These are phyloP conservation scores for Equus przewalskii DNA, from an alignment of 2,113 vertebrate species.

Conservation along the genomic window DNA sequence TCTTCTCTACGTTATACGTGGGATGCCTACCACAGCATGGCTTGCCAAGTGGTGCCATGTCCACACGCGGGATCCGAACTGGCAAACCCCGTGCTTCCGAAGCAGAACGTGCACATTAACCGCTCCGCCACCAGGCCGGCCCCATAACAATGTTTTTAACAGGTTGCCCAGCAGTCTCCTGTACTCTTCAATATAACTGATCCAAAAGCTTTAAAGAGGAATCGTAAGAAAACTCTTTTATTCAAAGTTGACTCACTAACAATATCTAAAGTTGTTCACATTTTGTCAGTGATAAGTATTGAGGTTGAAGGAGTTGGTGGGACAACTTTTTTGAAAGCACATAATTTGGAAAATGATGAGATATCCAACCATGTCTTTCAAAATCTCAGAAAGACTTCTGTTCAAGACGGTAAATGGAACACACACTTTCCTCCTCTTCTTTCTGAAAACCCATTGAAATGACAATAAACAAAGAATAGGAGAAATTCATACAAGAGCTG, in stretches of 20 bases:
- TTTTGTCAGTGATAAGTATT: not conserved
- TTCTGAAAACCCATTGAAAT: not conserved
- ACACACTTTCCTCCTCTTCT: not conserved
- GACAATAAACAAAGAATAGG: not conserved
- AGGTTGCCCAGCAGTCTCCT: not conserved
- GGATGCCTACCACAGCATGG: no score
- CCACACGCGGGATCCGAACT: no score
- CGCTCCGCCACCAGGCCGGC: no score
- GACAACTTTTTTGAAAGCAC: not conserved
- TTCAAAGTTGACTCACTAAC: not conserved
- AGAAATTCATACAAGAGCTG: not conserved
- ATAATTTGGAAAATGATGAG: not conserved
- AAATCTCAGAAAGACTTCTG: not conserved
- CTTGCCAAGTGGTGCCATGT: no score
- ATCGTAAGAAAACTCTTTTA: not conserved
- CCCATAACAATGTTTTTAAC: not conserved
- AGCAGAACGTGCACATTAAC: no score
- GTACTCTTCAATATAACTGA: not conserved
- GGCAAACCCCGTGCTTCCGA: no score
- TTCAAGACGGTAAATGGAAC: not conserved
- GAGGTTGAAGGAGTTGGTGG: not conserved
- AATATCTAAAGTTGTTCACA: not conserved
- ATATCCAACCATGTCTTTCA: not conserved
- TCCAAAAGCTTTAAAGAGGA: not conserved
- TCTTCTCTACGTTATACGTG: no score